A percentile compares a stretch with the other conserved stretches of the same genome.
Conservation (phyloP, 2,113 vertebrate species). For the Pachycephala philippinensis region DNA sequence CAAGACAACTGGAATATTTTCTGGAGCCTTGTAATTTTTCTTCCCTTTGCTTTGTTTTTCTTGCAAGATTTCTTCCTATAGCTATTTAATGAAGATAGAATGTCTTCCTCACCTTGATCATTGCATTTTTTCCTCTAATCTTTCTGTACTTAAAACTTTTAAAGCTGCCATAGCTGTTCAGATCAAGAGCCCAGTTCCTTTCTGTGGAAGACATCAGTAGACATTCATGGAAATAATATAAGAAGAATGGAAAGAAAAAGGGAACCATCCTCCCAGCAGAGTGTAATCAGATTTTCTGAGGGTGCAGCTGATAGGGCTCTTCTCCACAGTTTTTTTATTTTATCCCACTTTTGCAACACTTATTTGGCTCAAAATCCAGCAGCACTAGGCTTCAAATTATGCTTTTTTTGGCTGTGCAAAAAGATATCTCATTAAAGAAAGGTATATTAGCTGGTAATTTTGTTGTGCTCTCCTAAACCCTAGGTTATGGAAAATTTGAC, state of each 20-base stretch:
- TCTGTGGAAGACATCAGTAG: neutral
- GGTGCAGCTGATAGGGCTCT: neutral
- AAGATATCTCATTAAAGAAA: neutral
- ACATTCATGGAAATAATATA: neutral
- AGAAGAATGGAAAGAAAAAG: neutral
- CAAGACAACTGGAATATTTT: slow-evolving; percentile 12
- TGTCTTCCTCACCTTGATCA: neutral
- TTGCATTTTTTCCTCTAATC: neutral
- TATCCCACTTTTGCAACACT: neutral
- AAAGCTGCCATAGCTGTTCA: neutral
- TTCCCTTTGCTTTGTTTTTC: neutral
- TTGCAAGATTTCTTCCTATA: neutral
- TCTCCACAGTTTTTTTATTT: neutral
- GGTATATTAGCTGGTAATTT: neutral
- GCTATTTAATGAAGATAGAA: neutral
- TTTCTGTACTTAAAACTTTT: neutral
- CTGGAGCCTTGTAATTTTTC: neutral
- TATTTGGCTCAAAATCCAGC: neutral
- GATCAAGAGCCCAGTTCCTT: neutral
- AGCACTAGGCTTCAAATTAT: neutral
- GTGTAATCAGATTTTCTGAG: neutral
- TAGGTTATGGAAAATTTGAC: neutral
- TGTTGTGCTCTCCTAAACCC: neutral
- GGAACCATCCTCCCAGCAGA: neutral
- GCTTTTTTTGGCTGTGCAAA: neutral